These are phyloP conservation scores for Neogale vison DNA, from an alignment of 2,113 vertebrate genomes.

Conservation along the genomic window DNA sequence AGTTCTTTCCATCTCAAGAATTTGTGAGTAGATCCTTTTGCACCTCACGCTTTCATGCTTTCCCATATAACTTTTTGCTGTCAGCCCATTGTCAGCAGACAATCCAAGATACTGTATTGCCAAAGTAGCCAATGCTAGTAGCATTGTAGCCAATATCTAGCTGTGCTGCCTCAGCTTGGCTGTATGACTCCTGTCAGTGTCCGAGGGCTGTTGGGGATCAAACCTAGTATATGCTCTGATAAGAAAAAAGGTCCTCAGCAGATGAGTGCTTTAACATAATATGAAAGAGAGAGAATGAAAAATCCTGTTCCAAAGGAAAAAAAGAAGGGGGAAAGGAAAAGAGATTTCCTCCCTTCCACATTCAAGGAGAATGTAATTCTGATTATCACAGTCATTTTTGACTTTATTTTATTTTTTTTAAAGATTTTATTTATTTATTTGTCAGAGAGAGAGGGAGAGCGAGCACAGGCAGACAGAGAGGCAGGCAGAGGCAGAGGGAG, in stretches of 20 bases:
- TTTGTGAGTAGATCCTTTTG: slow-evolving; percentile 43
- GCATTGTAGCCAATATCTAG: neutral
- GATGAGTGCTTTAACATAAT: neutral
- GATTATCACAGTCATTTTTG: neutral
- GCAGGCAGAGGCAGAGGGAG: too few relatives aligned
- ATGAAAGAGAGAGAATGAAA: neutral
- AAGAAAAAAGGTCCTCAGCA: neutral
- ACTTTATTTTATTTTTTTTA: too few relatives aligned
- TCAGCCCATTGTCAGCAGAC: neutral
- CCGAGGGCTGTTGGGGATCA: neutral
- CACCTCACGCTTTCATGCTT: slow-evolving; percentile 12
- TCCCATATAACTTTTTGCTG: neutral
- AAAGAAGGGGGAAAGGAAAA: neutral
- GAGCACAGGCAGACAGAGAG: too few relatives aligned
- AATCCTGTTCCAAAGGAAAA: neutral
- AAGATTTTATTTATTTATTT: too few relatives aligned
- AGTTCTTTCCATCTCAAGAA: slow-evolving; percentile 23
- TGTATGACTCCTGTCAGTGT: neutral
- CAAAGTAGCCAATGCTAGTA: neutral
- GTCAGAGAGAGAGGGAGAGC: too few relatives aligned
- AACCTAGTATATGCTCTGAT: neutral
- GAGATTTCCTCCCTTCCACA: rapidly evolving
- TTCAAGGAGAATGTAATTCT: neutral
- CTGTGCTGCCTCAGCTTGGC: neutral
- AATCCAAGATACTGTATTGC: neutral